Percentiles rank a stretch among this genome's conserved stretches.
Evolutionary conservation across 2,113 vertebrate species (phyloP).

Genomic region (Cisticola juncidis): DNA sequence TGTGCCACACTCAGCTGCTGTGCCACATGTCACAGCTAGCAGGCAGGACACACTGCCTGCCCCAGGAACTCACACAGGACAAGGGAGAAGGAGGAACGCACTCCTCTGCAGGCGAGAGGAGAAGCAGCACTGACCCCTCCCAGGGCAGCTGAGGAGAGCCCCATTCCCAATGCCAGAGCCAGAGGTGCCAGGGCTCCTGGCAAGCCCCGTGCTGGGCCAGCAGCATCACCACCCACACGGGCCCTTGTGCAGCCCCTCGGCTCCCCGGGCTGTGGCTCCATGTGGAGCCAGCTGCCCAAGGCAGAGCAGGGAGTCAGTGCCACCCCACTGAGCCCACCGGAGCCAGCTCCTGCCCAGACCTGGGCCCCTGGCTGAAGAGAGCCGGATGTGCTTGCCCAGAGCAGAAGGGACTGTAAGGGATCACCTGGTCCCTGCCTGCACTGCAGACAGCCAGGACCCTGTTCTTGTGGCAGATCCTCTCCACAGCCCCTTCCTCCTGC

Average conservation of each 20-base stretch:
- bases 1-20: neutral
- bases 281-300: accelerated
- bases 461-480: neutral
- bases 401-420: neutral
- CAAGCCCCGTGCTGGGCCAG: accelerated
- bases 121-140: neutral
- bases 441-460: neutral
- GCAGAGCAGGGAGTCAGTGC: accelerated
- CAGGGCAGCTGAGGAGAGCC: neutral
- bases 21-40: neutral
- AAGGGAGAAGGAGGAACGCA: accelerated
- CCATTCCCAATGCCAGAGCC: neutral
- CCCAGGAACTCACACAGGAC: neutral
- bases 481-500: neutral
- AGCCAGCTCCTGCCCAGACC: neutral
- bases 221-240: accelerated
- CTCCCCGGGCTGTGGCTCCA: accelerated
- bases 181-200: neutral
- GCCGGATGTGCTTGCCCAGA: accelerated
- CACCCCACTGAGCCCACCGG: neutral
- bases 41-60: neutral
- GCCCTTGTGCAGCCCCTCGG: accelerated
- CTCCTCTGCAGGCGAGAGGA: accelerated
- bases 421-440: accelerated
- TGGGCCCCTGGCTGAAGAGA: neutral